These are phyloP conservation scores for Synergus itoensis DNA, from an alignment of 2,888 invertebrate species.

Conservation along the genomic window DNA sequence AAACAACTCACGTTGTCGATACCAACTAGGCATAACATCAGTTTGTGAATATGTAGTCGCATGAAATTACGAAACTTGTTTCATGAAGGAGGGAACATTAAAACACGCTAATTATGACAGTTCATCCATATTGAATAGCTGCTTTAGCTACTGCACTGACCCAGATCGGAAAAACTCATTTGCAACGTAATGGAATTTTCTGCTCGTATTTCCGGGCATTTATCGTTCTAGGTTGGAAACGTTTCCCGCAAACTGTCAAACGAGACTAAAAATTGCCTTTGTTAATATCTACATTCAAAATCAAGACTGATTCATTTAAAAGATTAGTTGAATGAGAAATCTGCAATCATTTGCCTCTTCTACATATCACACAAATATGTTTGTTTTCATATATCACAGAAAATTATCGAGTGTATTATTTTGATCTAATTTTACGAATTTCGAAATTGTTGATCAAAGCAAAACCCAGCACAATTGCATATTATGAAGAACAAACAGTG, in stretches of 20 bases:
- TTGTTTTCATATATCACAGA: neutral
- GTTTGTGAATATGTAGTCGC: neutral
- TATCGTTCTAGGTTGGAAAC: constrained; percentile 22
- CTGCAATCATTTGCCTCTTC: neutral
- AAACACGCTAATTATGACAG: constrained; percentile 40
- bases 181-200: constrained; percentile 41
- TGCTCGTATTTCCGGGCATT: constrained; percentile 39
- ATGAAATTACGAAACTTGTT: constrained; percentile 30
- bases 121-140: constrained; percentile 39
- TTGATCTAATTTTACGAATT: neutral
- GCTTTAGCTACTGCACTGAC: constrained; percentile 36
- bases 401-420: no score
- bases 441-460: neutral
- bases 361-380: no score
- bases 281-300: constrained; percentile 12
- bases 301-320: constrained; percentile 9
- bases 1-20: neutral
- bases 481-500: constrained; percentile 20
- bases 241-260: constrained; percentile 34
- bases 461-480: neutral
- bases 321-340: neutral
- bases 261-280: constrained; percentile 22
- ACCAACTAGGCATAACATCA: neutral
- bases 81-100: constrained; percentile 27
- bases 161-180: constrained; percentile 41